phyloP scores from a whole-genome alignment of 2,888 invertebrate species.

The Plagodis dolabraria region DNA sequence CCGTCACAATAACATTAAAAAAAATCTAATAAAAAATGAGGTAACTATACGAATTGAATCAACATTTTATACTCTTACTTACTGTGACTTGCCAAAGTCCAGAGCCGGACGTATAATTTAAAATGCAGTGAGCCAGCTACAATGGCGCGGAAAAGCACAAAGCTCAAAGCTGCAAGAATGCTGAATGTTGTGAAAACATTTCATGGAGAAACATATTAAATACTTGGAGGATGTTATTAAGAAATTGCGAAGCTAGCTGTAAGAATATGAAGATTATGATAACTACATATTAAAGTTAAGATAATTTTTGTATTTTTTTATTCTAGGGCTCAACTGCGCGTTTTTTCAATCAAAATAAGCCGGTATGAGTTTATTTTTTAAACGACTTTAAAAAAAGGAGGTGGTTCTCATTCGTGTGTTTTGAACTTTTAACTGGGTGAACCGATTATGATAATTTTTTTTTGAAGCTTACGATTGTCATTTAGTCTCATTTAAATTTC shows the following conservation, averaged over 20 bases:
- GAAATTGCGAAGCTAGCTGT: conserved; percentile 1
- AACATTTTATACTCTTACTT: not conserved
- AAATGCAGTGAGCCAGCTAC: conserved; percentile 13
- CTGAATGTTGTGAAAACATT: conserved; percentile 26
- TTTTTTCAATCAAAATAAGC: too few relatives aligned
- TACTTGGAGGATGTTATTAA: conserved; percentile 22
- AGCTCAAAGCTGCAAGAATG: conserved; percentile 21
- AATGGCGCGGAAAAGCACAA: conserved; percentile 15
- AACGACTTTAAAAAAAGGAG: too few relatives aligned
- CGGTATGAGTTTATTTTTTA: too few relatives aligned
- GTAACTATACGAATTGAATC: not conserved
- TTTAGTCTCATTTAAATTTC: too few relatives aligned
- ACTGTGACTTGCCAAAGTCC: not conserved
- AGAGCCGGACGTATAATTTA: conserved; percentile 18
- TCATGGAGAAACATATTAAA: conserved; percentile 37
- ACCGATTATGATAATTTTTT: too few relatives aligned
- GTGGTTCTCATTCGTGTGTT: too few relatives aligned
- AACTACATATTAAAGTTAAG: too few relatives aligned
- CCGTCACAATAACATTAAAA: too few relatives aligned
- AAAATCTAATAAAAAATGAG: too few relatives aligned
- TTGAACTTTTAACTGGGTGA: too few relatives aligned
- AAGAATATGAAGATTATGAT: not conserved
- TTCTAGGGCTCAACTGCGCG: not conserved
- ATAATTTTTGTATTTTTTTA: not conserved
- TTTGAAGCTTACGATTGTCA: too few relatives aligned